Conservation (phyloP, 2,888 invertebrate genomes). For the Pseudolycoriella hygida region DNA sequence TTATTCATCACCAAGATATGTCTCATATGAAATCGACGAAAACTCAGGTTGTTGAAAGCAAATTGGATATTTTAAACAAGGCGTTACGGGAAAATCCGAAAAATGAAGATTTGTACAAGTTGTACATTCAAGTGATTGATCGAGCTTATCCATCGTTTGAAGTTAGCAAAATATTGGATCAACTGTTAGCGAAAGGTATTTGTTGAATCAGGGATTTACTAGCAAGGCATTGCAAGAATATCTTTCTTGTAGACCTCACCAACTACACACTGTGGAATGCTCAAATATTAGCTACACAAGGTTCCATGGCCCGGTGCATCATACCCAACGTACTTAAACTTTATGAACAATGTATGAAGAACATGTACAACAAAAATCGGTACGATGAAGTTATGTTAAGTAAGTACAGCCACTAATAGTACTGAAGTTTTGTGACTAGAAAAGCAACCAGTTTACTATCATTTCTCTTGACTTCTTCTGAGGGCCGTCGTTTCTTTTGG, state of each 20-base stretch:
- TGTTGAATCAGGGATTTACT: neutral
- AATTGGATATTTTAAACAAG: conserved; percentile 41
- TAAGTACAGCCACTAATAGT: conserved; percentile 7
- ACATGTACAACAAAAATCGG: conserved; percentile 20
- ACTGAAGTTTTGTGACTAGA: neutral
- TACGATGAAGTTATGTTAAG: conserved; percentile 12
- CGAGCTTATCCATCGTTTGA: conserved; percentile 39
- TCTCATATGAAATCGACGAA: conserved; percentile 20
- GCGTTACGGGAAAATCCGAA: conserved; percentile 38
- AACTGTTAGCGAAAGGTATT: conserved; percentile 31
- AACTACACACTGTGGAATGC: conserved; percentile 24
- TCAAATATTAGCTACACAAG: conserved; percentile 24
- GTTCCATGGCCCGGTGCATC: conserved; percentile 43
- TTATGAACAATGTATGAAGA: conserved; percentile 31
- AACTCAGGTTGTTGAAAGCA: conserved; percentile 31
- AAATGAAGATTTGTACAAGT: conserved; percentile 31
- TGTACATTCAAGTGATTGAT: conserved; percentile 25
- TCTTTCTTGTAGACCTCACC: conserved; percentile 15
- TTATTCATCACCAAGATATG: conserved; percentile 37
- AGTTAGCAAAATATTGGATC: conserved; percentile 31
- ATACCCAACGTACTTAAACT: conserved; percentile 37
- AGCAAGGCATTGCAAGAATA: too few relatives aligned
- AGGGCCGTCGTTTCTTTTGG: conserved; percentile 11
- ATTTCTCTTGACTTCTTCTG: neutral
- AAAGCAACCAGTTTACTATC: conserved; percentile 1